These are phyloP conservation scores for Rhamnusium bicolor DNA, from an alignment of 2,888 invertebrate species.

Conservation along the genomic window DNA sequence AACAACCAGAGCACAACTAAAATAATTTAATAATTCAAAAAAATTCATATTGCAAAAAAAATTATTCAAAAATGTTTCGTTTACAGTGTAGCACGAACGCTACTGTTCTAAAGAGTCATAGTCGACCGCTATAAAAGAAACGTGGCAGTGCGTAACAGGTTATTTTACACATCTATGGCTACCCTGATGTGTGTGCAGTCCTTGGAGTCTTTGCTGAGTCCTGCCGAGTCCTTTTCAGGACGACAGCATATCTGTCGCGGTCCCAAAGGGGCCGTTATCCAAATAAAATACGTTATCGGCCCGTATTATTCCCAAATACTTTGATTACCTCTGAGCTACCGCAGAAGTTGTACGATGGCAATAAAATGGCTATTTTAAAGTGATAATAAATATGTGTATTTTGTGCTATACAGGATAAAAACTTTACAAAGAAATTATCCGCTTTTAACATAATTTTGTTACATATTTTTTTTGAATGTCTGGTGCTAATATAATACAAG, in stretches of 20 bases:
- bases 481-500: too few species aligned
- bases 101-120: neutral
- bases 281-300: constrained; percentile 63
- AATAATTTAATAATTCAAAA: too few species aligned
- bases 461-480: too few species aligned
- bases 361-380: constrained; percentile 4
- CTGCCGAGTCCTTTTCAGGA: constrained; percentile 55
- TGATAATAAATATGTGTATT: constrained; percentile 1
- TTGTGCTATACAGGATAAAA: neutral
- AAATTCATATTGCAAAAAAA: too few species aligned
- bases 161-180: constrained; percentile 72
- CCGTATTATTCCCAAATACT: constrained; percentile 52
- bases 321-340: constrained; percentile 57
- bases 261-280: constrained; percentile 64
- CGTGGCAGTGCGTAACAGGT: constrained; percentile 69
- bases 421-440: neutral
- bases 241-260: constrained; percentile 51
- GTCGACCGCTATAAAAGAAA: constrained; percentile 58
- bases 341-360: constrained; percentile 20
- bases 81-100: neutral
- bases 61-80: neutral
- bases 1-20: too few species aligned
- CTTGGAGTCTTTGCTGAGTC: constrained; percentile 60
- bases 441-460: too few species aligned
- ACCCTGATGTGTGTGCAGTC: constrained; percentile 67